phyloP scores from a whole-genome alignment of 2,888 invertebrate species.

The Epistrophe grossulariae region DNA sequence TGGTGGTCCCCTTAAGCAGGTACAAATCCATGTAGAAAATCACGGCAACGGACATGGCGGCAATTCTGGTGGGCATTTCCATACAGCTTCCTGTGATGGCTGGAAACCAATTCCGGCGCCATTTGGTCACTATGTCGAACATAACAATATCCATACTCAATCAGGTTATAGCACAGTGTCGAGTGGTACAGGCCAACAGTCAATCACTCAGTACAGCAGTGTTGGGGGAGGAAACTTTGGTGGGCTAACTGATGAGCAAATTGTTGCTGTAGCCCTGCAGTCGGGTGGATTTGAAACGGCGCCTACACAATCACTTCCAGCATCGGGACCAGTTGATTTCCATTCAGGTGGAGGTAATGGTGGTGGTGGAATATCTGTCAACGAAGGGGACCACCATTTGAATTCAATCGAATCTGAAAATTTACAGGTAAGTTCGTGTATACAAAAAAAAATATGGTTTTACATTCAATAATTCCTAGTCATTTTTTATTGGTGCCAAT shows the following conservation, averaged over 20 bases:
- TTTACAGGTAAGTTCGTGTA: slow-evolving; percentile 77
- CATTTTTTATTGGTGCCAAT: too few species aligned
- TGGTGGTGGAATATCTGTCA: slow-evolving; percentile 40
- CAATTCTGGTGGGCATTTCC: slow-evolving; percentile 81
- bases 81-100: slow-evolving; percentile 88
- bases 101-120: slow-evolving; percentile 94
- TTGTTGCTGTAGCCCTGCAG: slow-evolving; percentile 82
- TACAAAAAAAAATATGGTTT: background rate
- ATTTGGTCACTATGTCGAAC: slow-evolving; percentile 80
- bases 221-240: slow-evolving; percentile 77
- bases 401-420: slow-evolving; percentile 79
- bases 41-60: slow-evolving; percentile 81
- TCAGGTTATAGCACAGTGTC: slow-evolving; percentile 81
- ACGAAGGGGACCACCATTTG: slow-evolving; percentile 65
- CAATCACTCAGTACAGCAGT: slow-evolving; percentile 53
- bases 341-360: slow-evolving; percentile 73
- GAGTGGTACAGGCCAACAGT: slow-evolving; percentile 75
- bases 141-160: slow-evolving; percentile 81
- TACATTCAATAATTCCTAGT: background rate
- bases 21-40: slow-evolving; percentile 81
- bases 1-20: slow-evolving; percentile 87
- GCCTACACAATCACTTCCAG: slow-evolving; percentile 74
- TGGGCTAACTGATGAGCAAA: slow-evolving; percentile 81
- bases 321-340: slow-evolving; percentile 77
- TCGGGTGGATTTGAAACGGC: slow-evolving; percentile 76